Base-by-base conservation (phyloP, 1,140 invertebrate genomes). In the Nomia melanderi region DNA sequence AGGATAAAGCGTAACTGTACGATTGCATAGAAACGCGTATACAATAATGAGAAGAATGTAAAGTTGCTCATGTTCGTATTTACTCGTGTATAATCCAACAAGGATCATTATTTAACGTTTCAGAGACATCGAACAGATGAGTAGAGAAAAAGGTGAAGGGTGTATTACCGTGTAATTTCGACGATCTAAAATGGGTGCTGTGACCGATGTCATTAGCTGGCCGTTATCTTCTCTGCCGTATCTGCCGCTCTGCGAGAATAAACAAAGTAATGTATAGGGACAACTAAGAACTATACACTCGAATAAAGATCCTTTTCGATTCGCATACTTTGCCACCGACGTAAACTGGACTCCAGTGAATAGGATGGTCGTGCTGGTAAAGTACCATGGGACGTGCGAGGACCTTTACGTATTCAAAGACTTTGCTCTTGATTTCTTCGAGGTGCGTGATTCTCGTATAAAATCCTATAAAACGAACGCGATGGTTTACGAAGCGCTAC, bases 311-410 rank as follows among this genome's bases (percentile, higher is more conserved):
- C 4, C 53, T 0, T 17, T 31, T 27, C 54, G 9, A n/a, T n/a
- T n/a, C 0, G 12, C 33, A 94, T 92, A 98, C 97, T 90, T 96
- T 96, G 66, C 97, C 96, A 78, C 97, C 97, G 53, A 97, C 94
- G 91, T 98, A 98, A 3, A 96, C 96, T 0, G 96, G 95, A 79
- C 97, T 97, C 97, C 97, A 98, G 79, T 97, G 95, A 62, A 98
- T 95, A 0, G 97, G 97, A 92, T 98, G 97, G 90, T 96, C 94
- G 41, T 95, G 95, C 91, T 97, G 96, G 89, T 97, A 97, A 93
- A 98, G 95, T 8, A 98, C 97, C 94, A 98, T 96, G 0, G 97
- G 97, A 63, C 97, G 92, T 6, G 97, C 96, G 92, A 98, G 94
- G 1, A 98, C 97, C 78, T 97, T 95, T n/a, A 98, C 94, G 88